phyloP scores from a whole-genome alignment of 1,140 invertebrate species.

The Telenomus remus region DNA sequence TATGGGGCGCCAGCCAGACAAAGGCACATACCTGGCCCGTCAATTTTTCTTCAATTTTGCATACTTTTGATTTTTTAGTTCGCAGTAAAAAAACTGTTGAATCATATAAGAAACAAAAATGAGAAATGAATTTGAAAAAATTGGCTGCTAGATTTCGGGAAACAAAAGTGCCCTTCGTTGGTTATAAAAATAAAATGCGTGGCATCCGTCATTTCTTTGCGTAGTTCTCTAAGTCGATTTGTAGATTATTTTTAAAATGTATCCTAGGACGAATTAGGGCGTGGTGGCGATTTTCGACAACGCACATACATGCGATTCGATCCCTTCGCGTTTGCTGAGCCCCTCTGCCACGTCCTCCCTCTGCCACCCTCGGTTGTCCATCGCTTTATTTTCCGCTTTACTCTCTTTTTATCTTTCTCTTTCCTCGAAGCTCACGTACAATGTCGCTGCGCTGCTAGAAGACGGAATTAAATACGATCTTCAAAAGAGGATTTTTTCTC shows the following conservation, averaged over 20 bases:
- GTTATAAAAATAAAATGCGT: no score
- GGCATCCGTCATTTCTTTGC: neutral
- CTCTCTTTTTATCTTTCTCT: conserved; percentile 36
- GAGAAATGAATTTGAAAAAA: neutral
- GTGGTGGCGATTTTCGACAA: conserved; percentile 56
- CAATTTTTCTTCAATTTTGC: conserved; percentile 27
- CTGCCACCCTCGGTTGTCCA: conserved; percentile 2
- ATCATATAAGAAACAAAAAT: no score
- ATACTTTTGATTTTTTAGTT: conserved; percentile 16
- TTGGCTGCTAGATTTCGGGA: no score
- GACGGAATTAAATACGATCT: conserved; percentile 48
- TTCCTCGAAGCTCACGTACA: conserved; percentile 21
- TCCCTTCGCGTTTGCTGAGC: conserved; percentile 38
- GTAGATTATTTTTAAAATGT: conserved; percentile 52
- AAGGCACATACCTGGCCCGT: conserved; percentile 16
- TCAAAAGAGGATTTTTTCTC: conserved; percentile 41
- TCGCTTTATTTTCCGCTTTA: conserved; percentile 48
- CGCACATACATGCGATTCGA: conserved; percentile 52
- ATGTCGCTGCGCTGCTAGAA: conserved; percentile 30
- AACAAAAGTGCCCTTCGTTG: no score
- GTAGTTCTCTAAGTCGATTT: conserved; percentile 3
- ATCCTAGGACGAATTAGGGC: conserved; percentile 47
- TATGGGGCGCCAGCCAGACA: conserved; percentile 27
- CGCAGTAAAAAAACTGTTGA: neutral
- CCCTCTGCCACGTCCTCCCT: conserved; percentile 3